These are phyloP conservation scores for Selene dorsalis DNA, from an alignment of 2,797 vertebrate genomes.

Conservation along the genomic window DNA sequence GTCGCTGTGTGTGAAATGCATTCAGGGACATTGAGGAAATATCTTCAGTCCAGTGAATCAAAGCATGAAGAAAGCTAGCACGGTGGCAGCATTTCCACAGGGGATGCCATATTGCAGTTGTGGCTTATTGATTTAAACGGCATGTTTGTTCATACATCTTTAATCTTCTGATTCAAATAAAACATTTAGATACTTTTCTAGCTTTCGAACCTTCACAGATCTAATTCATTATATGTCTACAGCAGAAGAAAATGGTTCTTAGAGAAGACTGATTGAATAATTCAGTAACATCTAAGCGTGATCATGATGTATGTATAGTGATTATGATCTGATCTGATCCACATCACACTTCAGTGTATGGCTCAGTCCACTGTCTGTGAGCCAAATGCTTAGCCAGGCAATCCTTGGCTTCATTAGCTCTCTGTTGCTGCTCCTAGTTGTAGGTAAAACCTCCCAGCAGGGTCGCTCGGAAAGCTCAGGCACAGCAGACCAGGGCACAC, in stretches of 20 bases:
- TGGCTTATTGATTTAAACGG: slow-evolving; percentile 13
- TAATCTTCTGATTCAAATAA: background rate
- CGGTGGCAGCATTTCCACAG: slow-evolving; percentile 54
- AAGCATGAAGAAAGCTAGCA: slow-evolving; percentile 49
- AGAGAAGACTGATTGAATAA: slow-evolving; percentile 7
- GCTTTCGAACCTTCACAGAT: slow-evolving; percentile 4
- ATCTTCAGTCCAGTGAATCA: slow-evolving; percentile 28
- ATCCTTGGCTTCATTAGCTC: slow-evolving; percentile 16
- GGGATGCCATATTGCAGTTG: slow-evolving; percentile 19
- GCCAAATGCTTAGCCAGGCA: background rate
- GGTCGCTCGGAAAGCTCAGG: slow-evolving; percentile 66
- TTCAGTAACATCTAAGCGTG: background rate
- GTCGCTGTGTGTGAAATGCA: slow-evolving; percentile 9
- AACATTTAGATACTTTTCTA: background rate
- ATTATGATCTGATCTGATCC: background rate
- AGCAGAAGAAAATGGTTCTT: slow-evolving; percentile 13
- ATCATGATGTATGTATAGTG: too few relatives aligned
- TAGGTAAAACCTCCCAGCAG: slow-evolving; percentile 69
- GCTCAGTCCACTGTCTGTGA: background rate
- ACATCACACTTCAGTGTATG: background rate
- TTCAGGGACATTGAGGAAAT: slow-evolving; percentile 12
- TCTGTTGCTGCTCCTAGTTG: slow-evolving; percentile 5
- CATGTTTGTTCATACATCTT: slow-evolving; percentile 3
- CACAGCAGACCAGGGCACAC: slow-evolving; percentile 86
- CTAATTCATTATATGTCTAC: background rate